Percentiles rank a stretch among this genome's conserved stretches.
These are phyloP conservation scores for Lagocephalus sceleratus DNA, from an alignment of 2,797 vertebrate species.

Conservation along the genomic window DNA sequence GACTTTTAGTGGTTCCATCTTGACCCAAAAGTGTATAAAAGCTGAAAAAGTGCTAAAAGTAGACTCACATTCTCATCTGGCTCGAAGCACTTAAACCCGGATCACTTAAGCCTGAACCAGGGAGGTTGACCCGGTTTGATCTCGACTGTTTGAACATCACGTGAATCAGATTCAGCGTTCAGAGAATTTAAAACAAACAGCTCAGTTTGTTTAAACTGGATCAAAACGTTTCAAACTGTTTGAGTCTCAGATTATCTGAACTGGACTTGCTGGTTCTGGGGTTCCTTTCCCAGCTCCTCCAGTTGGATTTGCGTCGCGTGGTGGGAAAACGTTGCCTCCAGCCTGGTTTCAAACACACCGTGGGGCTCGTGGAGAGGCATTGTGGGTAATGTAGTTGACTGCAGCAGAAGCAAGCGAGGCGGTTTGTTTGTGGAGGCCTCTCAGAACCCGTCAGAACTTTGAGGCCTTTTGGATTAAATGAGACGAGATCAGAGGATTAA, in stretches of 20 bases:
- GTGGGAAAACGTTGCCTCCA: not conserved
- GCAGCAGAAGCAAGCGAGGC: not conserved
- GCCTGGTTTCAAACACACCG: not conserved
- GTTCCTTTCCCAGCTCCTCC: not conserved
- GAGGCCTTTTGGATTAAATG: not conserved
- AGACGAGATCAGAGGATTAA: not conserved
- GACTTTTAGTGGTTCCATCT: too few relatives aligned
- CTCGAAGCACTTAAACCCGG: not conserved
- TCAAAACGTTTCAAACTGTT: not conserved
- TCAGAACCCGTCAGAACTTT: not conserved
- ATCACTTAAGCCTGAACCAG: not conserved
- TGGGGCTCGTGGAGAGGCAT: conserved; percentile 1
- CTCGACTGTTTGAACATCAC: too few relatives aligned
- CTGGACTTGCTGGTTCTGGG: conserved; percentile 1
- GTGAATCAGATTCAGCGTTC: not conserved
- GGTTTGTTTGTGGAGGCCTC: conserved; percentile 8
- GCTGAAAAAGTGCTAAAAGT: not conserved
- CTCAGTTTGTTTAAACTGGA: not conserved
- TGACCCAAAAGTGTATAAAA: too few relatives aligned
- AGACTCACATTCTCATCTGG: not conserved
- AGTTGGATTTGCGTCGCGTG: not conserved
- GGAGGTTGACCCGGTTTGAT: too few relatives aligned
- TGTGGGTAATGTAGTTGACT: conserved; percentile 32
- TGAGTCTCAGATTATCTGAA: not conserved
- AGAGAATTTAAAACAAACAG: too few relatives aligned